These are phyloP conservation scores for Dastarcus helophoroides DNA, from an alignment of 2,888 invertebrate genomes.

Conservation along the genomic window DNA sequence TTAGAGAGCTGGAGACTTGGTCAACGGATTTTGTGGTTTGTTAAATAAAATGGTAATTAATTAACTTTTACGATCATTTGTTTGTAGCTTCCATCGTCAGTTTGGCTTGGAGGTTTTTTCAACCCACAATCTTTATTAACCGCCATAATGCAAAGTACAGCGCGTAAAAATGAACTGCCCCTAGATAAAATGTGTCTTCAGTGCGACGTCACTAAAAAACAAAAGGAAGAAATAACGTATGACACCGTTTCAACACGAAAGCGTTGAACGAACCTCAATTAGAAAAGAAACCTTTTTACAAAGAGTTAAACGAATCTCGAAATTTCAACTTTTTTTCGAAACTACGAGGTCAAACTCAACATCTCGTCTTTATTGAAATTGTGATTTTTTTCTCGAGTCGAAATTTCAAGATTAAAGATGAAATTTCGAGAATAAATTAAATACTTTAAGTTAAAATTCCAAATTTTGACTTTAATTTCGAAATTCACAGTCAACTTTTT, in stretches of 20 bases:
- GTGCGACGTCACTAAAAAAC: conserved; percentile 95
- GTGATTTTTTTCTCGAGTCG: no score
- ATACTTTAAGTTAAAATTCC: not conserved
- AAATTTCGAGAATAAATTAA: no score
- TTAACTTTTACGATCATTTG: conserved; percentile 3
- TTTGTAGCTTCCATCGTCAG: conserved; percentile 71
- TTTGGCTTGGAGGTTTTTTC: conserved; percentile 97
- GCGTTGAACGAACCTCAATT: no score
- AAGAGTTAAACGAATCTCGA: conserved; percentile 3
- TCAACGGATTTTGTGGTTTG: conserved; percentile 84
- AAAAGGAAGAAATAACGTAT: conserved; percentile 89
- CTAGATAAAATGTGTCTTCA: conserved; percentile 95
- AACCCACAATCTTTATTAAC: conserved; percentile 94
- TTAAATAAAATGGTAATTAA: not conserved
- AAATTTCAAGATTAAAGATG: no score
- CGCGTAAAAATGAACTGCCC: conserved; percentile 81
- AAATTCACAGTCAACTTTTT: not conserved
- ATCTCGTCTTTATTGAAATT: no score
- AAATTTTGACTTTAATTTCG: conserved; percentile 1
- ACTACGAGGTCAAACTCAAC: no score
- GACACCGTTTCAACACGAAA: no score
- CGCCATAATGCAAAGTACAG: conserved; percentile 97
- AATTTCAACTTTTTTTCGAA: no score
- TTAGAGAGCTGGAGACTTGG: conserved; percentile 88
- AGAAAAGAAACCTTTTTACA: conserved; percentile 3